Conservation (phyloP, 2,888 invertebrate species). For the Euzophera pinguis region DNA sequence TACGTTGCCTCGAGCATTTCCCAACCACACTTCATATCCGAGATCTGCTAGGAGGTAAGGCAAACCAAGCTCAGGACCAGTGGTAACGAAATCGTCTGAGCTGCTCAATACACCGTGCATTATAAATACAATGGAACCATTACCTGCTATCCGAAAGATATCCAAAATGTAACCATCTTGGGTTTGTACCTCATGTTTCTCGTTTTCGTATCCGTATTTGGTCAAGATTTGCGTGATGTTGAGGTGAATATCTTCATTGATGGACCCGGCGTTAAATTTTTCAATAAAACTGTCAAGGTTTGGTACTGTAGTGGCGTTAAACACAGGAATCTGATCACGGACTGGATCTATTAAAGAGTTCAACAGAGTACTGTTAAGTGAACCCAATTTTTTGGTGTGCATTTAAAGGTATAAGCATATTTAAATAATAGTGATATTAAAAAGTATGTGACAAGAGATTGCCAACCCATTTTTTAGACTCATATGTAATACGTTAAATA, state of each 20-base stretch:
- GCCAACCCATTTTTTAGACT: neutral
- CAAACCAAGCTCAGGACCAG: neutral
- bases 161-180: neutral
- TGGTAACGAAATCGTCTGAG: neutral
- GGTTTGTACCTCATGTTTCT: slow-evolving; percentile 1
- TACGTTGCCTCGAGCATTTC: slow-evolving; percentile 17
- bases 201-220: neutral
- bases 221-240: neutral
- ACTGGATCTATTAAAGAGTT: neutral
- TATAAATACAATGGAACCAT: neutral
- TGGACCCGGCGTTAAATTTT: neutral
- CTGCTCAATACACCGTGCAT: neutral
- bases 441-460: neutral
- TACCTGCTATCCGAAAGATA: slow-evolving; percentile 4
- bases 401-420: neutral
- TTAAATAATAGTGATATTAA: neutral
- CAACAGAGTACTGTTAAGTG: neutral
- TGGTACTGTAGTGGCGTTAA: neutral
- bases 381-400: neutral
- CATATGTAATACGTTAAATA: neutral
- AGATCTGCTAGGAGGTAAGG: neutral
- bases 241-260: neutral
- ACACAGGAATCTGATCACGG: neutral
- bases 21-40: slow-evolving; percentile 16
- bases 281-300: neutral